A percentile compares a stretch with the other conserved stretches of the same genome.
phyloP scores from a whole-genome alignment of 2,797 vertebrate genomes.

The Monodelphis domestica region DNA sequence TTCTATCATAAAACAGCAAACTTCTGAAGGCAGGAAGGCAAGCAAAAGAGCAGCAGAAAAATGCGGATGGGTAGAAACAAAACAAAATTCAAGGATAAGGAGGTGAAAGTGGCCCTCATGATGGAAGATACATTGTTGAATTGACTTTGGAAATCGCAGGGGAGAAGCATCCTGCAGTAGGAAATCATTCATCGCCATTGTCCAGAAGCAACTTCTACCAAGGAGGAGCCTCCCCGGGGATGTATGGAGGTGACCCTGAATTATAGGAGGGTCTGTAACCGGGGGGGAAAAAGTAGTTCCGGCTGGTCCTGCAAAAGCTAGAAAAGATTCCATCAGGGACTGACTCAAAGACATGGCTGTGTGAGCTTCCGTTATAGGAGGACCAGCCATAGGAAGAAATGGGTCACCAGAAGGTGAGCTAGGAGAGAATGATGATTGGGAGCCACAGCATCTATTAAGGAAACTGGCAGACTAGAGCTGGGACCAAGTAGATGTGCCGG shows the following conservation, averaged over 20 bases:
- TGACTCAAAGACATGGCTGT: not conserved
- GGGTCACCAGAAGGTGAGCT: not conserved
- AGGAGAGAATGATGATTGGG: not conserved
- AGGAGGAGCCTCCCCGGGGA: not conserved
- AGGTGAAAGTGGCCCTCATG: not conserved
- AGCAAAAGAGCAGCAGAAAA: constrained; percentile 3
- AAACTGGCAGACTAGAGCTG: not conserved
- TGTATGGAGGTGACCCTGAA: not conserved
- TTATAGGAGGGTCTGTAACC: not conserved
- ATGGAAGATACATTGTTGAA: not conserved
- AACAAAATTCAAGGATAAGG: not conserved
- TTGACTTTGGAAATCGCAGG: not conserved
- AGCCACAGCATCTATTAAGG: not conserved
- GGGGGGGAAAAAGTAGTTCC: not conserved
- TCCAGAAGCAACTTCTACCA: not conserved
- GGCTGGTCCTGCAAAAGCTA: not conserved
- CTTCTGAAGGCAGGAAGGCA: constrained; percentile 5
- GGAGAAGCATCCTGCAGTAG: not conserved
- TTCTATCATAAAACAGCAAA: constrained; percentile 47
- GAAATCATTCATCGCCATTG: not conserved
- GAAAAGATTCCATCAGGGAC: not conserved
- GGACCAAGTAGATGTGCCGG: not conserved
- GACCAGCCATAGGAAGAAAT: not conserved
- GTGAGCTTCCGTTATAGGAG: not conserved
- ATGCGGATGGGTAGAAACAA: not conserved